Percentiles rank a stretch among this genome's conserved stretches.
These are phyloP conservation scores for Syngnathus floridae DNA, from an alignment of 2,113 vertebrate genomes.

Conservation along the genomic window DNA sequence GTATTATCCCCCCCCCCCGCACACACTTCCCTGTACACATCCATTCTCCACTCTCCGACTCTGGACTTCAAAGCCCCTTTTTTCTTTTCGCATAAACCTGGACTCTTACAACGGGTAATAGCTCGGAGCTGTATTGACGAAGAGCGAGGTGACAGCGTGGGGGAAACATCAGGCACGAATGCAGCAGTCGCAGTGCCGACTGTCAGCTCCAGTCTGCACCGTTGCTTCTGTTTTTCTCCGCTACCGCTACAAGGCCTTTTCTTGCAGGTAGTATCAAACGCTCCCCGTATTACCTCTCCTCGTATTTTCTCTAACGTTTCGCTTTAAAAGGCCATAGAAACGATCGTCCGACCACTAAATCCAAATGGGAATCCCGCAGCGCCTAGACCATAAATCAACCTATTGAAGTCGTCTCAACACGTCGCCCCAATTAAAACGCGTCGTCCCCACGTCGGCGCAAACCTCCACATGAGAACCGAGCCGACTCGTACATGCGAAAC, in stretches of 20 bases:
- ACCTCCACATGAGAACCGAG: background rate
- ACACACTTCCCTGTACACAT: background rate
- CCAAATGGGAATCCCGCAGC: background rate
- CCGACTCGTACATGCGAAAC: constrained; percentile 8
- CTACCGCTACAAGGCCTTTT: constrained; percentile 17
- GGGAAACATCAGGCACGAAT: constrained; percentile 39
- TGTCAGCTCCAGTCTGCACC: constrained; percentile 50
- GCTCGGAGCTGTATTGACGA: constrained; percentile 7
- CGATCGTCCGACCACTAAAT: background rate
- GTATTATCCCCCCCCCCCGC: background rate
- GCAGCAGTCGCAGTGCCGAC: constrained; percentile 23
- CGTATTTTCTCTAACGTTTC: background rate
- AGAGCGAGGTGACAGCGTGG: constrained; percentile 27
- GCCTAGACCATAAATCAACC: background rate
- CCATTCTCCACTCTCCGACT: background rate
- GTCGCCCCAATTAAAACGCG: background rate
- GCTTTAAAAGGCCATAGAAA: background rate
- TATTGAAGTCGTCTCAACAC: background rate
- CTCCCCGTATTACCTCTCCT: background rate
- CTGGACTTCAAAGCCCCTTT: background rate
- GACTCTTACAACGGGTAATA: constrained; percentile 12
- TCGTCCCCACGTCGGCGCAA: background rate
- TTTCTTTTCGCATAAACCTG: background rate
- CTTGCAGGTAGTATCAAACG: constrained; percentile 22
- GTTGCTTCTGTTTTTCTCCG: constrained; percentile 13